Base-by-base conservation (phyloP, 2,888 invertebrate species). In the Ashinkailepas kermadecensis region DNA sequence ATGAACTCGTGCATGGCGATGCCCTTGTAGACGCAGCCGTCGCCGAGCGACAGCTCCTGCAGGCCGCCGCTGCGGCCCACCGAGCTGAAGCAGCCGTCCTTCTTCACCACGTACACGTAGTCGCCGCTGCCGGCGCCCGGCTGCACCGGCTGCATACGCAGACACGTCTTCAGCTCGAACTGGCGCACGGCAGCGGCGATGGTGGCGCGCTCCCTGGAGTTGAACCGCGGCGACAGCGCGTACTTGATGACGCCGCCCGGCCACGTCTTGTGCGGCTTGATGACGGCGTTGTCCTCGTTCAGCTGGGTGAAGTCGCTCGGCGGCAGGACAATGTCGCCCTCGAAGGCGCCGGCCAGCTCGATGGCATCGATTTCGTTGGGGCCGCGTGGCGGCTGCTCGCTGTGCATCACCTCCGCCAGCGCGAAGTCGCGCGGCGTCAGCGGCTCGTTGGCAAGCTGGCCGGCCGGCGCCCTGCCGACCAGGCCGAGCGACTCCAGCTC, bases 341-440 rank as follows among this genome's bases (percentile, higher is more conserved):
- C 58, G 79, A 79, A 79, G 13, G 15, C 18, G 54, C 21, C 18
- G 74, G 74, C 74, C 54, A 74, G 74, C 21, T 74, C 74, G 39
- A 54, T 74, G 18, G 74, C 11, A 7, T 74, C 39, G 15, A 13
- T 0, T 1, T n/a, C n/a, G 65, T 67, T 10, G 4, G 13, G 54
- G 74, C 54, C 74, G 54, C 8, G 8, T 1, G 39, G 74, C 10
- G 67, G 67, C 13, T 39, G 11, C 3, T 54, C 54, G 13, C 8
- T 9, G 6, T 23, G 74, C 18, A 54, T 54, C 13, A 0, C 8
- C 74, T 10, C 0, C 15, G 80, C 82, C 39, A 59, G 15, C 18
- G 56, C 59, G 74, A 79, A 82, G 80, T 82, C 82, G 57, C 67
- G 58, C 58, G 82, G 82, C 8, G 80, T 82, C 18, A 82, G 82